These are phyloP conservation scores for Anseranas semipalmata DNA, from an alignment of 2,113 vertebrate genomes.

Conservation along the genomic window DNA sequence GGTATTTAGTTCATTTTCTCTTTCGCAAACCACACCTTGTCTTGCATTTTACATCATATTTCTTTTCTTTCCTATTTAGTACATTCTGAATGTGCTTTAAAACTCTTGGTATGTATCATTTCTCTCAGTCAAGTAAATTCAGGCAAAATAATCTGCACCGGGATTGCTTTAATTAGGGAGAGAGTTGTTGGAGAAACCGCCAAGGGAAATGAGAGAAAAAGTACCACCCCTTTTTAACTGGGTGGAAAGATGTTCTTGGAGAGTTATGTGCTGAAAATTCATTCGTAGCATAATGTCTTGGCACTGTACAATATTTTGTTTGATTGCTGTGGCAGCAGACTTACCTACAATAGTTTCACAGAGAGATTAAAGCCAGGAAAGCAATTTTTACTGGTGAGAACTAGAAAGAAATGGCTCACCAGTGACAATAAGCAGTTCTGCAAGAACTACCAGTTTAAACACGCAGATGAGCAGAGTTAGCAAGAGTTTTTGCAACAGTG, in stretches of 20 bases:
- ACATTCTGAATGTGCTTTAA: not conserved
- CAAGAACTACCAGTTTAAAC: not conserved
- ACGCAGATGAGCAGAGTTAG: not conserved
- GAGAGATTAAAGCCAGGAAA: not conserved
- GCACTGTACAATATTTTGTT: conserved; percentile 3
- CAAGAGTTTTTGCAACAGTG: not conserved
- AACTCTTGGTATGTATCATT: not conserved
- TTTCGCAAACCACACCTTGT: not conserved
- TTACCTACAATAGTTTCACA: not conserved
- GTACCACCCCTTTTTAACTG: not conserved
- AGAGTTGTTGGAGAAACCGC: not conserved
- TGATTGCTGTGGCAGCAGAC: conserved; percentile 22
- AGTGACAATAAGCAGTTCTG: not conserved
- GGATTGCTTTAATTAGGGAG: conserved; percentile 2
- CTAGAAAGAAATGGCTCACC: not conserved
- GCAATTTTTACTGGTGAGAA: not conserved
- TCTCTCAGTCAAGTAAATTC: not conserved
- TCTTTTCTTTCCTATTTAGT: not conserved
- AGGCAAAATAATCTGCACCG: not conserved
- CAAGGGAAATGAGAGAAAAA: not conserved
- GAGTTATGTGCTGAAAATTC: not conserved
- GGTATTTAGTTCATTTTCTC: not conserved
- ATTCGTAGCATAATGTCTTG: not conserved
- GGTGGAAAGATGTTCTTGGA: conserved; percentile 1
- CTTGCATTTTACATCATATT: not conserved